Conservation (phyloP, 1,140 invertebrate species). For the Aphelenchoides besseyi region DNA sequence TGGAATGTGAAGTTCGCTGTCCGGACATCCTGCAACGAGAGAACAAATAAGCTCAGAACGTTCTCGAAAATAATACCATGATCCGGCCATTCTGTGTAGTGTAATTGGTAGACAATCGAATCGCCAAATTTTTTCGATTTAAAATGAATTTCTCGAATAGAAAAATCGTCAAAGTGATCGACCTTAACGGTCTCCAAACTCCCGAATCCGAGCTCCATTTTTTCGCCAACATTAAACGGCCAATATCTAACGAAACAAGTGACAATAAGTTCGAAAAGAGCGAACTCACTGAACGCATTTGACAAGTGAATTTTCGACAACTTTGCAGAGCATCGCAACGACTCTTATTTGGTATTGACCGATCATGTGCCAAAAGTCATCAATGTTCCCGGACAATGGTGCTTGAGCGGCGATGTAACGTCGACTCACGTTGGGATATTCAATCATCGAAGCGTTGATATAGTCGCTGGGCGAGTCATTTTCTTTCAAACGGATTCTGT, state of each 20-base stretch:
- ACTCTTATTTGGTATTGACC: constrained; percentile 25
- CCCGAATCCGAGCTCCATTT: constrained; percentile 7
- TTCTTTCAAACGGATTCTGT: constrained; percentile 12
- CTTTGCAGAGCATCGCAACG: constrained; percentile 27
- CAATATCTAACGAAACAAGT: constrained; percentile 13
- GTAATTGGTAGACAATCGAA: constrained; percentile 17
- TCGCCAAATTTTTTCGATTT: constrained; percentile 26
- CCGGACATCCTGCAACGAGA: constrained; percentile 14
- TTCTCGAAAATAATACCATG: constrained; percentile 7
- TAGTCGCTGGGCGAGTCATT: constrained; percentile 15
- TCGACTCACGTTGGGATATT: constrained; percentile 9
- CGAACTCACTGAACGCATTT: constrained; percentile 18
- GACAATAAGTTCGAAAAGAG: constrained; percentile 11
- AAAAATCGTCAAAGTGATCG: constrained; percentile 23
- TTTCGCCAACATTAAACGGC: constrained; percentile 24
- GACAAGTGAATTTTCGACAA: constrained; percentile 26
- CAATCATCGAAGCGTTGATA: constrained; percentile 29
- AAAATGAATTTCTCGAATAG: constrained; percentile 16
- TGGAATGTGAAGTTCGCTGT: constrained; percentile 18
- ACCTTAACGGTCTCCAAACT: constrained; percentile 21
- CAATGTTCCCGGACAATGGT: constrained; percentile 19
- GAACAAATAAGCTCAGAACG: neutral
- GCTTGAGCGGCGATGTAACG: constrained; percentile 28
- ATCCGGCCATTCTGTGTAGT: constrained; percentile 32
- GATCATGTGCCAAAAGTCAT: constrained; percentile 34